These are phyloP conservation scores for Eupithecia subumbrata DNA, from an alignment of 2,888 invertebrate species.

Conservation along the genomic window DNA sequence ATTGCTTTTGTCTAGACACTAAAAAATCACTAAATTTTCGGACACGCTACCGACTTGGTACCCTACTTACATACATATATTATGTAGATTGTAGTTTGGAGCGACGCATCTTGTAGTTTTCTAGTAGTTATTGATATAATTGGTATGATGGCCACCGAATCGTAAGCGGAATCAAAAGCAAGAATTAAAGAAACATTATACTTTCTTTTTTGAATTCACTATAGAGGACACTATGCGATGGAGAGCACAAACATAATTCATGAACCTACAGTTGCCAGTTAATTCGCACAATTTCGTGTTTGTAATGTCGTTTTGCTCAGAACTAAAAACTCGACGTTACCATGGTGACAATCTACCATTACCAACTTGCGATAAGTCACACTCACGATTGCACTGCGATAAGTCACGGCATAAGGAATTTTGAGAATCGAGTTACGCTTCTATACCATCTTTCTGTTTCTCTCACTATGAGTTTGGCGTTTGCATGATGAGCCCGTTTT, in stretches of 20 bases:
- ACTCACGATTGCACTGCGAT: too few species aligned
- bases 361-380: not conserved
- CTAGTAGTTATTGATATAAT: not conserved
- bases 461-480: constrained; percentile 69
- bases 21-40: not conserved
- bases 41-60: not conserved
- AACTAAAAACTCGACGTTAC: not conserved
- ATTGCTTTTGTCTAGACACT: not conserved
- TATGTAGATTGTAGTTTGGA: not conserved
- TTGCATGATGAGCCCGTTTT: constrained; percentile 84
- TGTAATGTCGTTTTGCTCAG: not conserved
- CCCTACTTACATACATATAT: too few species aligned
- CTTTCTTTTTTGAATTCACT: not conserved
- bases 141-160: not conserved
- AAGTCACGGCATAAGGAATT: not conserved
- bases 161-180: not conserved
- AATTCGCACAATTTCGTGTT: not conserved
- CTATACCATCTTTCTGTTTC: constrained; percentile 14
- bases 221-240: not conserved
- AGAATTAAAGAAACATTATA: not conserved
- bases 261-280: not conserved
- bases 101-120: not conserved
- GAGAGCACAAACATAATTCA: not conserved
- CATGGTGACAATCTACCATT: not conserved
- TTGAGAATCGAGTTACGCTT: constrained; percentile 17